These are phyloP conservation scores for Melieria omissa DNA, from an alignment of 2,888 invertebrate species.

Conservation along the genomic window DNA sequence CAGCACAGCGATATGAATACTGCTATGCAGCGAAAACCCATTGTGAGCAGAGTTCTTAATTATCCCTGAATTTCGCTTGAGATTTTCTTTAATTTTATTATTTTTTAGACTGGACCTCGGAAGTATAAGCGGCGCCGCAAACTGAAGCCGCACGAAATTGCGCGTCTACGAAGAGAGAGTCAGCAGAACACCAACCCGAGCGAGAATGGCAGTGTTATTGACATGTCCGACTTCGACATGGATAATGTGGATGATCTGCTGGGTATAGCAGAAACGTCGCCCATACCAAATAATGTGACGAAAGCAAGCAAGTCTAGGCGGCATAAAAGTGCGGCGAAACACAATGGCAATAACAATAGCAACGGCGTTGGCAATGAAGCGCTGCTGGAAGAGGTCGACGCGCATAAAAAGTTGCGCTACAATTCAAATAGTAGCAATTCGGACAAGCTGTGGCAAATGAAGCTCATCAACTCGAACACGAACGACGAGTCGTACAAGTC, in stretches of 20 bases:
- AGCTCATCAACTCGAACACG: conserved; percentile 54
- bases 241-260: conserved; percentile 66
- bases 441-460: conserved; percentile 61
- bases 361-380: conserved; percentile 39
- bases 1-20: conserved; percentile 89
- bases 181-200: conserved; percentile 53
- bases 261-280: conserved; percentile 50
- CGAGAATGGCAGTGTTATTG: conserved; percentile 58
- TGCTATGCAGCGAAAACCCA: conserved; percentile 81
- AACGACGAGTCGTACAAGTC: conserved; percentile 66
- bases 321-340: conserved; percentile 25
- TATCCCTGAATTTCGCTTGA: not conserved
- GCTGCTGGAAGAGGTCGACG: conserved; percentile 28
- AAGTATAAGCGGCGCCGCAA: conserved; percentile 86
- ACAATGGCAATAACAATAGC: conserved; percentile 36
- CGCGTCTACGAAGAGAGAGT: conserved; percentile 60
- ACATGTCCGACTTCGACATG: conserved; percentile 64
- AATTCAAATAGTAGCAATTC: conserved; percentile 52
- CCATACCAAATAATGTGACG: conserved; percentile 29
- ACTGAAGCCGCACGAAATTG: conserved; percentile 74
- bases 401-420: conserved; percentile 46
- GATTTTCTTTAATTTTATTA: not conserved
- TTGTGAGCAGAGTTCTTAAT: conserved; percentile 64
- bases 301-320: conserved; percentile 34
- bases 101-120: conserved; percentile 74